These are phyloP conservation scores for Babyrousa celebensis DNA, from an alignment of 2,797 vertebrate genomes.

Conservation along the genomic window DNA sequence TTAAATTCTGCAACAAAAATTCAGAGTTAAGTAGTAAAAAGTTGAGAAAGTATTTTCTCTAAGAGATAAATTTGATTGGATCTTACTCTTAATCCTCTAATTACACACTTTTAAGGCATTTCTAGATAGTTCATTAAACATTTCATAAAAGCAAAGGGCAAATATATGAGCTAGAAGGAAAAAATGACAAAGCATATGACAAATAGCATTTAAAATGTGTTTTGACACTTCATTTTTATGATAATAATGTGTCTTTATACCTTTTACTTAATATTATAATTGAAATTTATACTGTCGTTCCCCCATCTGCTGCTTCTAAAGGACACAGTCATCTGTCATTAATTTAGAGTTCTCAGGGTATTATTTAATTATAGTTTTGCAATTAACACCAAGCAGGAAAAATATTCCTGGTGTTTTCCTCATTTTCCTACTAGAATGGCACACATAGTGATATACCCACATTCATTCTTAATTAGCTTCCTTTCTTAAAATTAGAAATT, in stretches of 20 bases:
- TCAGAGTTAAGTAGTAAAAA: background rate
- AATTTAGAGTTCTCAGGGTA: background rate
- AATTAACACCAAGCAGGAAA: slow-evolving; percentile 50
- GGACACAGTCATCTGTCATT: slow-evolving; percentile 59
- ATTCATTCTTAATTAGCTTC: slow-evolving; percentile 12
- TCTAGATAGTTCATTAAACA: background rate
- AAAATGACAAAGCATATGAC: background rate
- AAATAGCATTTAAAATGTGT: slow-evolving; percentile 41
- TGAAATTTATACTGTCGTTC: slow-evolving; percentile 43
- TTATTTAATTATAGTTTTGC: slow-evolving; percentile 42
- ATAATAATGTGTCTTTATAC: slow-evolving; percentile 17
- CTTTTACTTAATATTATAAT: slow-evolving; percentile 68
- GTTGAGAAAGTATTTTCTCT: background rate
- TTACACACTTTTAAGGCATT: background rate
- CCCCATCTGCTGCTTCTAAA: slow-evolving; percentile 20
- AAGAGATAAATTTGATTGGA: background rate
- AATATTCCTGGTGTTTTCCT: background rate
- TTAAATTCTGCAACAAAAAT: background rate
- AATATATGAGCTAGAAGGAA: background rate
- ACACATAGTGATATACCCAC: background rate
- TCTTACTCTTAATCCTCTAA: background rate
- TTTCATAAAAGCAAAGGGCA: background rate
- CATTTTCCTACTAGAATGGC: background rate
- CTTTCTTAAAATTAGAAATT: slow-evolving; percentile 44
- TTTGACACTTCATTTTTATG: slow-evolving; percentile 59